Percentiles rank a stretch among this genome's conserved stretches.
These are phyloP conservation scores for Phalloptychus januarius DNA, from an alignment of 2,797 vertebrate species.

Conservation along the genomic window DNA sequence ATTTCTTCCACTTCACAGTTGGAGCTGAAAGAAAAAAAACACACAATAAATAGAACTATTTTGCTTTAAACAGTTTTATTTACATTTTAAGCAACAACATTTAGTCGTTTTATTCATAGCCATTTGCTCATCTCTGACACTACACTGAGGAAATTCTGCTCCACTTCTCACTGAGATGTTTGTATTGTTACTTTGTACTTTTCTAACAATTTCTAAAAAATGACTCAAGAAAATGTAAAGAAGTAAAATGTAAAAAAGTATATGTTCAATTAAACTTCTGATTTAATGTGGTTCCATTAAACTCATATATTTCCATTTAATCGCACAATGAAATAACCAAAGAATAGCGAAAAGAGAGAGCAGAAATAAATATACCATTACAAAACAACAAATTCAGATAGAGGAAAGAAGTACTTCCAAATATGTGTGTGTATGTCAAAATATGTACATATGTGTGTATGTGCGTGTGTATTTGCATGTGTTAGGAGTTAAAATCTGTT, in stretches of 20 bases:
- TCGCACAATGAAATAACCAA: not conserved
- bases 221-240: not conserved
- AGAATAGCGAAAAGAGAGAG: not conserved
- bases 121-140: not conserved
- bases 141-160: not conserved
- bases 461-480: not conserved
- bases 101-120: not conserved
- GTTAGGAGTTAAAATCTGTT: conserved; percentile 6
- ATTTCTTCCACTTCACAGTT: not conserved
- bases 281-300: too few species aligned
- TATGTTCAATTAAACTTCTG: too few species aligned
- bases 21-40: not conserved
- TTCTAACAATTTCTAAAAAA: not conserved
- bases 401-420: too few species aligned
- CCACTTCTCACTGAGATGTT: not conserved
- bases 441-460: not conserved
- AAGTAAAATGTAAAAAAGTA: too few species aligned
- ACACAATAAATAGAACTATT: not conserved
- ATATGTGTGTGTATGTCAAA: not conserved
- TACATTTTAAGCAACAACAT: not conserved
- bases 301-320: too few species aligned
- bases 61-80: not conserved
- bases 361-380: not conserved
- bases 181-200: not conserved
- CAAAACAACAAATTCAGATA: not conserved